phyloP scores from a whole-genome alignment of 1,140 invertebrate genomes.

The Bombus consobrinus region DNA sequence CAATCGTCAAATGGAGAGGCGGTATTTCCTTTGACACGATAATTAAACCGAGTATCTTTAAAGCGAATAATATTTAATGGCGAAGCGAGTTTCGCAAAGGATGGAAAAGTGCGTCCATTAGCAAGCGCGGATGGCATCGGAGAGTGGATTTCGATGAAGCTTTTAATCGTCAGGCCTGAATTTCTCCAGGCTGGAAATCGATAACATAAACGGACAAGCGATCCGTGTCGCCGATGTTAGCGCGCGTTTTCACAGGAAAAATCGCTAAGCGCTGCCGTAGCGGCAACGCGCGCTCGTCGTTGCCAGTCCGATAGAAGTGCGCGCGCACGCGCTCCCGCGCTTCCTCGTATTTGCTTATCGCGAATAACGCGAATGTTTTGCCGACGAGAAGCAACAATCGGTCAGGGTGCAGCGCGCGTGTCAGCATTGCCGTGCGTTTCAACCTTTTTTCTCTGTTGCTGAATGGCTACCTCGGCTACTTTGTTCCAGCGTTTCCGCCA shows the following conservation, averaged over 20 bases:
- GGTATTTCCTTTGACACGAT: slow-evolving; percentile 1
- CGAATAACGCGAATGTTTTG: slow-evolving; percentile 58
- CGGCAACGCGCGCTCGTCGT: not conserved
- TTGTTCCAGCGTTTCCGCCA: slow-evolving; percentile 7
- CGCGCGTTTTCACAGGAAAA: slow-evolving; percentile 22
- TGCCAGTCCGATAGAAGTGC: not conserved
- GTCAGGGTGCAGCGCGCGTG: slow-evolving; percentile 65
- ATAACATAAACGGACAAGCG: not conserved
- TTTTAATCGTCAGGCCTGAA: not conserved
- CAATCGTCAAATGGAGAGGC: not conserved
- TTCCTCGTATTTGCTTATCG: slow-evolving; percentile 42
- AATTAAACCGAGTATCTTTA: slow-evolving; percentile 10
- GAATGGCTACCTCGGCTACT: not conserved
- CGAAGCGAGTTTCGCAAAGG: not conserved
- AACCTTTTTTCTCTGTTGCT: not conserved
- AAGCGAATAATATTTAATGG: slow-evolving; percentile 18
- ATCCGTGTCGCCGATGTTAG: not conserved
- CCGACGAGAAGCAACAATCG: slow-evolving; percentile 61
- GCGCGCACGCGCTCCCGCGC: slow-evolving; percentile 10
- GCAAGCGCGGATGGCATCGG: not conserved
- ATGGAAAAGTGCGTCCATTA: slow-evolving; percentile 11
- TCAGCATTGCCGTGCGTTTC: slow-evolving; percentile 25
- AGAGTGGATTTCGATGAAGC: slow-evolving; percentile 1
- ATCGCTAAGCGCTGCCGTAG: not conserved
- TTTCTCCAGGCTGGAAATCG: not conserved